Base-by-base conservation (phyloP, 2,113 vertebrate genomes). In the Zosterops hypoxanthus region DNA sequence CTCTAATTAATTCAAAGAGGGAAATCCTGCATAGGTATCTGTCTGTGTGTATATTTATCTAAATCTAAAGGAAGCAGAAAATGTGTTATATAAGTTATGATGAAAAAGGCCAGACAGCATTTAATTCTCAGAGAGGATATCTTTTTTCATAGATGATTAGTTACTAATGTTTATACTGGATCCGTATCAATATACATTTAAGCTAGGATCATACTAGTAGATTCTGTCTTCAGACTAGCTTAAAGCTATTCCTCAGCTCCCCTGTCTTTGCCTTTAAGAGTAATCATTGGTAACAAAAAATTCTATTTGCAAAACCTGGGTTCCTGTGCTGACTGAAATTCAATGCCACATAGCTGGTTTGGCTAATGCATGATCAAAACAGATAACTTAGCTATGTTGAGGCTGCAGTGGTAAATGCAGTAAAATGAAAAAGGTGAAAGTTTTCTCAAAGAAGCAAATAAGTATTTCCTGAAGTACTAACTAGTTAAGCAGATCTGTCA, bases 91-190 rank as follows among this genome's bases (percentile, higher is more conserved):
- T 75, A 93, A 93, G n/a, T 84, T 84, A 88, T 31, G 56, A 53
- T 31, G 60, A 85, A 84, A 88, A 94, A 91, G 47, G 41, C 77
- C 88, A 86, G 88, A 72, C 53, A 92, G 31, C 33, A 69, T n/a
- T 42, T 29, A 33, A 22, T 94, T 94, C 92, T 93, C 60, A 42
- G n/a, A 83, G 69, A 70, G 24, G 44, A 21, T 94, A 72, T 83
- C 19, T 75, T 77, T 81, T 65, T 78, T 90, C n/a, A 68, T 28
- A 50, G 13, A 39, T 94, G 86, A 92, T 95, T 95, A 82, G 65
- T 94, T 86, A 41, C 55, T 56, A 29, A 44, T 36, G 42, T 66
- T 75, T 19, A 60, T 69, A 64, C 75, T 95, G 87, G 82, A 96
- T 82, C 71, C 65, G 57, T 73, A 85, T 36, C 73, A 88, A 60